Evolutionary conservation across 2,888 invertebrate species (phyloP), one percentile per base, ranked within the genome.

Genomic region (Eupithecia inturbata): DNA sequence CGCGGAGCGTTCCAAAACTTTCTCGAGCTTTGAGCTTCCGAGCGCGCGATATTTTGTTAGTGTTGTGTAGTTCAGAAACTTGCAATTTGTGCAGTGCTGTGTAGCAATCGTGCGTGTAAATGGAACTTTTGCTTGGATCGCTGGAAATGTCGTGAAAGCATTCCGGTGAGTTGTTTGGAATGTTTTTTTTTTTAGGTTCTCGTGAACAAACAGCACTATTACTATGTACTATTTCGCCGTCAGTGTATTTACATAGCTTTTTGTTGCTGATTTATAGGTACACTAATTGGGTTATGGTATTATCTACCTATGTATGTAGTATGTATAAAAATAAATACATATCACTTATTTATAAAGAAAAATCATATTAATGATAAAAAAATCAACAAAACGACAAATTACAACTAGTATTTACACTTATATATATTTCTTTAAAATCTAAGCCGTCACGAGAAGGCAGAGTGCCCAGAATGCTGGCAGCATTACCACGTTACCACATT

Each of bases 61-160:
- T 71, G 75, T 53, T 83, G 85, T 82, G 81, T 83, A 78, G 84
- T 49, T 87, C 81, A n/a, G 85, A 84, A 84, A 68, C 68, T 72
- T 86, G 85, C 84, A 85, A 88, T 87, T 87, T 88, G 87, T 88
- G 86, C 78, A 82, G 85, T 84, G 71, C 83, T 82, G 79, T 81
- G 78, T 76, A 68, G 75, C 76, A 75, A 78, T 78, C 60, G 77
- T 77, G 78, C 68, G 74, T 41, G 72, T 66, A 22, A 71, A 71
- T 80, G 57, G 26, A 79, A 76, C 78, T 77, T 77, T 76, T 39
- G 39, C 69, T 77, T 75, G 76, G 81, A 82, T 81, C 80, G 74
- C 77, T 75, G 76, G 74, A 45, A 74, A 75, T 79, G 70, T 57
- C 57, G 57, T 67, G 73, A 75, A 69, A 72, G 68, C 33, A 70